Conservation (phyloP, 1,140 invertebrate species). For the Cotesia typhae region DNA sequence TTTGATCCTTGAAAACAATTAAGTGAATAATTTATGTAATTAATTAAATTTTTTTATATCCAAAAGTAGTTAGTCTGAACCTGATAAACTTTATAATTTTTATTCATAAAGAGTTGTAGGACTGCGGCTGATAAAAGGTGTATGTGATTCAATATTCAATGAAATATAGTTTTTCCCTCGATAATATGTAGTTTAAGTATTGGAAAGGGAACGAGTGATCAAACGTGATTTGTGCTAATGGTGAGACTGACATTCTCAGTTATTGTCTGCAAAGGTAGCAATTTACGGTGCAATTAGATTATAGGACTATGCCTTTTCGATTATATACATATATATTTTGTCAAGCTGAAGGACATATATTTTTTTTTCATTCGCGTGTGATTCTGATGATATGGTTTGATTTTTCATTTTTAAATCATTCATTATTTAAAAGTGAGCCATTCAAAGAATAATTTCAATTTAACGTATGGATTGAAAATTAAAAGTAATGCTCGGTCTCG, state of each 20-base stretch:
- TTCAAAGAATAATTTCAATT: too few relatives aligned
- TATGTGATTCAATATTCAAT: too few relatives aligned
- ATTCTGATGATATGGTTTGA: background rate
- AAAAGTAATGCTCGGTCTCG: too few relatives aligned
- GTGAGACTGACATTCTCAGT: constrained; percentile 64
- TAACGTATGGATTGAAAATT: too few relatives aligned
- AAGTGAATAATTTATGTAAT: too few relatives aligned
- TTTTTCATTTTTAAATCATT: background rate
- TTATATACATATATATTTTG: background rate
- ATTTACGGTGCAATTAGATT: constrained; percentile 33
- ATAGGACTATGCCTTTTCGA: background rate
- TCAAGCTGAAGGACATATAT: constrained; percentile 8
- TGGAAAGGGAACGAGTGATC: constrained; percentile 38
- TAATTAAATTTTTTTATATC: too few relatives aligned
- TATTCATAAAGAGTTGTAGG: background rate
- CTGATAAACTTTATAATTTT: background rate
- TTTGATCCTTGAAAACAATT: too few relatives aligned
- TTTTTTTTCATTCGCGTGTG: background rate
- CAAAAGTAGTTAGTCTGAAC: too few relatives aligned
- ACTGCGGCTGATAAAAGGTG: too few relatives aligned
- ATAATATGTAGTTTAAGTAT: constrained; percentile 37
- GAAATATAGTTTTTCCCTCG: too few relatives aligned
- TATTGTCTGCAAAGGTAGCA: constrained; percentile 53
- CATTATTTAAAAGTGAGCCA: too few relatives aligned
- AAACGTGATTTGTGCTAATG: constrained; percentile 62